Base-by-base conservation (phyloP, 1,140 invertebrate genomes). In the Copidosoma floridanum region DNA sequence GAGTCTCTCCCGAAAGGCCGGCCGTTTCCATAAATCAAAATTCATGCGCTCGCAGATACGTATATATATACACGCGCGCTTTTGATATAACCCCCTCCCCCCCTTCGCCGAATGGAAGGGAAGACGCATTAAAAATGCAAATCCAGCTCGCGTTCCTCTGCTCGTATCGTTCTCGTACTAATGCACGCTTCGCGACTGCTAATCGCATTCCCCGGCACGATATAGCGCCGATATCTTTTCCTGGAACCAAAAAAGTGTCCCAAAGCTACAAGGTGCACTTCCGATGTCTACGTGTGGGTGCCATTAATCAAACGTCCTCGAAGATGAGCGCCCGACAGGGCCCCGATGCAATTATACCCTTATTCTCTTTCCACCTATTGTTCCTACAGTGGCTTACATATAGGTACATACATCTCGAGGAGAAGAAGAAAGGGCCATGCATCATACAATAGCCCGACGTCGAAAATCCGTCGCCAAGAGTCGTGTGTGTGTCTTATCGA, bases 241-340 rank as follows among this genome's bases (percentile, higher is more conserved):
- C 20, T 46, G 43, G 43, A 56, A n/a, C n/a, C n/a, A n/a, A n/a
- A n/a, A 56, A 47, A 56, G 29, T 56, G 29, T 55, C 53, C 26
- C n/a, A 16, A 4, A n/a, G 23, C 37, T 38, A n/a, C n/a, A n/a
- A n/a, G n/a, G n/a, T n/a, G n/a, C n/a, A n/a, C n/a, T n/a, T n/a
- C n/a, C n/a, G n/a, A n/a, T n/a, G n/a, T n/a, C n/a, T n/a, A n/a
- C 21, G 52, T 24, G 24, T 32, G n/a, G n/a, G n/a, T n/a, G 11
- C 27, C 43, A 56, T 47, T 56, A 47, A 56, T 47, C 54, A 56
- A 44, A 24, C 18, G 21, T 7, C 41, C 1, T n/a, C n/a, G n/a
- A n/a, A n/a, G n/a, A n/a, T n/a, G n/a, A n/a, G n/a, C n/a, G n/a
- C 66, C 71, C 68, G 64, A 68, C 66, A 73, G 70, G 72, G 66